Base-by-base conservation (phyloP, 1,140 invertebrate species). In the Temnothorax longispinosus region DNA sequence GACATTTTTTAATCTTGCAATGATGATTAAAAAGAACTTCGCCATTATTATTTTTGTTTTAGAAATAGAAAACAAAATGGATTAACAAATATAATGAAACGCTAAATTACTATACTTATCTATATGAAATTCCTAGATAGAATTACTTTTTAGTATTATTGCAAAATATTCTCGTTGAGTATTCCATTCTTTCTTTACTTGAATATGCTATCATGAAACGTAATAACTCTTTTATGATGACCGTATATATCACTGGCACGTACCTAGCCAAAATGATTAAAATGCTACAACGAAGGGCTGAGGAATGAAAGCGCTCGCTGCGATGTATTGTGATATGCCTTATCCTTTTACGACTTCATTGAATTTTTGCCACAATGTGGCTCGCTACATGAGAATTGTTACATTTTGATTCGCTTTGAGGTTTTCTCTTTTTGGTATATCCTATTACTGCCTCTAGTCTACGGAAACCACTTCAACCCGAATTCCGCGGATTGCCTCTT, bases 401-500 rank as follows among this genome's bases (percentile, higher is more conserved):
- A 54, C 50, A 64, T 77, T 85, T 64, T 78, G 60, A 71, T 56
- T 54, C 60, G 35, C 41, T 47, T 52, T 52, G 81, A 76, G 56
- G 52, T 69, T 52, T 52, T 7, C 38, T 18, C 38, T 32, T 85
- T 54, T 71, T 41, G 77, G 35, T n/a, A 81, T 21, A n/a, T 54
- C 32, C 27, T 71, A 21, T 7, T 15, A n/a, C 58, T n/a, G n/a
- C 44, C 13, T 74, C 41, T 56, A 13, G 71, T 62, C 54, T 41
- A 32, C n/a, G 72, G 58, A 87, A 88, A 86, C 13, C 77, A 54
- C 76, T 87, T 89, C 72, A 91, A 89, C 86, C 90, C 58, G 86
- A 91, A 92, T 92, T 86, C 52, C 78, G 58, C 27, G 74, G 87
- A 89, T 81, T 69, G 84, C 67, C 76, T 86, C 52, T 74, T 52